Evolutionary conservation across 2,888 invertebrate genomes (phyloP), one percentile per base, ranked within the genome.

Genomic region (Lithophane leautieri): DNA sequence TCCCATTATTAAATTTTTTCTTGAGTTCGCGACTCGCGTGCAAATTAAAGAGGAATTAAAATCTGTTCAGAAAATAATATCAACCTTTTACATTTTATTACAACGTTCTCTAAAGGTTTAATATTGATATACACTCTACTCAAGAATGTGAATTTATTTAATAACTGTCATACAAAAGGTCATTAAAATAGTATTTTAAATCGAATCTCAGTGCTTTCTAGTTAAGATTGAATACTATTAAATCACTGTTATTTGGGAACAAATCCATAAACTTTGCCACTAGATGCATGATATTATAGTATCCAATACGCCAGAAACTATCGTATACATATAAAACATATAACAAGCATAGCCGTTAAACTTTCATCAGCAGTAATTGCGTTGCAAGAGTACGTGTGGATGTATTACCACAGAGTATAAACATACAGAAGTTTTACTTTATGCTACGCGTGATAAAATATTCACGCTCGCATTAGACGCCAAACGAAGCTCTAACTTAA

Each of bases 311-410:
- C 47, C 63, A 79, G 72, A 76, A 77, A 62, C 74, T 78, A 79
- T 79, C 34, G 40, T 61, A 44, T 61, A n/a, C n/a, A n/a, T n/a
- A 75, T 75, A 73, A 78, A 73, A 80, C 71, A 83, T 78, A 68
- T 73, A 82, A 82, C 83, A 83, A 77, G 73, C 73, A 56, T 73
- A 78, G 86, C 84, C 81, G 86, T 88, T 88, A 90, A 90, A 89
- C 89, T 90, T 89, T 90, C 89, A 89, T 89, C 90, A 86, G 76
- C 81, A 75, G 84, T 89, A 89, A 90, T 90, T 89, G 86, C 86
- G 82, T 77, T 82, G 80, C 82, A 72, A 74, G 76, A 74, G 69
- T 82, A 86, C 75, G 75, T 75, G 75, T 63, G 79, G 73, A 62
- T 73, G 65, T 66, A 52, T 56, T 67, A 42, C 70, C 70, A 72